Evolutionary conservation across 2,888 invertebrate genomes (phyloP).

Genomic region (Coecobrya sp.): DNA sequence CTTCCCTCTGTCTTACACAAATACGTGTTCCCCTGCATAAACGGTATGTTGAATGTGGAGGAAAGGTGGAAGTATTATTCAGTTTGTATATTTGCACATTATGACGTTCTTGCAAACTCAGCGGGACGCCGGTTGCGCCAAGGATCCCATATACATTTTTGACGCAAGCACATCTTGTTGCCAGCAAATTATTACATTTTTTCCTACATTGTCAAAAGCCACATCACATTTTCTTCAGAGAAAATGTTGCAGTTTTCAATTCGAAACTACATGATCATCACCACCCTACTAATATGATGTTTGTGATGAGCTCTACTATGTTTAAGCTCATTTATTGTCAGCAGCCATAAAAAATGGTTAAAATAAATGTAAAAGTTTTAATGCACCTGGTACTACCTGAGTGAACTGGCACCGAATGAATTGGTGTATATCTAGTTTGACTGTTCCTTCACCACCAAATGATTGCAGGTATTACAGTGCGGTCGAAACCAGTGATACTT

Average conservation of each 20-base stretch:
- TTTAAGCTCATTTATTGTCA: background rate
- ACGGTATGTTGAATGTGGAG: background rate
- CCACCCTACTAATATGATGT: background rate
- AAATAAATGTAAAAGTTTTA: background rate
- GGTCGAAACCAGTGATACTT: slow-evolving; percentile 21
- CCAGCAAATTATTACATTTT: slow-evolving; percentile 31
- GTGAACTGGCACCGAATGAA: background rate
- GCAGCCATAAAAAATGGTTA: background rate
- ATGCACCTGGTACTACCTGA: background rate
- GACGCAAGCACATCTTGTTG: slow-evolving; percentile 32
- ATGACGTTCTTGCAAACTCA: slow-evolving; percentile 16
- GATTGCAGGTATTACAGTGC: background rate
- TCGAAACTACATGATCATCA: slow-evolving; percentile 37
- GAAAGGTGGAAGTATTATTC: background rate
- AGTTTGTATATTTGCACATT: background rate
- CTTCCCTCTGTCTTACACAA: background rate
- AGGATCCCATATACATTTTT: slow-evolving; percentile 24
- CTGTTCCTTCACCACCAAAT: slow-evolving; percentile 13
- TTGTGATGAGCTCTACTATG: background rate
- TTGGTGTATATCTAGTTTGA: background rate
- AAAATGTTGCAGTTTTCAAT: slow-evolving; percentile 39
- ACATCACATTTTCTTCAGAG: slow-evolving; percentile 30
- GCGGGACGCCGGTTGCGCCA: slow-evolving; percentile 18
- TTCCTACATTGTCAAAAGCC: slow-evolving; percentile 15
- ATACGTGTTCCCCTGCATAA: background rate